Base-by-base conservation (phyloP, 1,140 invertebrate species). In the Apis florea region DNA sequence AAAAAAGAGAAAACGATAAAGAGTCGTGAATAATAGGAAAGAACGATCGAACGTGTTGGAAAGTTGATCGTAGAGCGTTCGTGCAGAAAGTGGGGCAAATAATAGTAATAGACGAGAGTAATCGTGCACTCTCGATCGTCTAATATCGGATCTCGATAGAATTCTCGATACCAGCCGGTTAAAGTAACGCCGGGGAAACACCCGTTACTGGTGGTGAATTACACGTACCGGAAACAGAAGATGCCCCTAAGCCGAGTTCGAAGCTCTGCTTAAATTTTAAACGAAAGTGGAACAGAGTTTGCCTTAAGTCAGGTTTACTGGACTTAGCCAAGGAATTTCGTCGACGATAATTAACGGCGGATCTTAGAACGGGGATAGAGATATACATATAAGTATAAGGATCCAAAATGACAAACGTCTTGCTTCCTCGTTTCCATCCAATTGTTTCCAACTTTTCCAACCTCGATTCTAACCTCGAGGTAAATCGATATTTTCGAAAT, bases 241-340 rank as follows among this genome's bases (percentile, higher is more conserved):
- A 56, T 63, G 49, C n/a, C 61, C 53, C 54, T 84, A 84, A 85
- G 83, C 71, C 70, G 64, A 77, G 79, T 85, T 88, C 67, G 69
- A 83, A 75, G 79, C 79, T 76, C 47, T 63, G 76, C 63, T 82
- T 84, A 84, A 88, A 87, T 88, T 88, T 87, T 85, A 85, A 87
- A 88, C 72, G 72, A 78, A 54, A 75, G 51, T 63, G 63, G 64
- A 68, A 74, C 54, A 51, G 69, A 75, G 86, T 83, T 85, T 24
- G 11, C 53, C 21, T 74, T 70, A 86, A 85, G 80, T 85, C 66
- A 80, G 76, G 81, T 83, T 87, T 85, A 78, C 72, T 73, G 84
- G 82, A 84, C 77, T 84, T 86, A 74, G 68, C n/a, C 71, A 6
- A 21, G 47, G 72, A 83, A 83, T 66, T 84, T 84, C 31, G 79